Evolutionary conservation across 2,888 invertebrate species (phyloP), one percentile per base, ranked within the genome.

Genomic region (Meandrusa payeni): DNA sequence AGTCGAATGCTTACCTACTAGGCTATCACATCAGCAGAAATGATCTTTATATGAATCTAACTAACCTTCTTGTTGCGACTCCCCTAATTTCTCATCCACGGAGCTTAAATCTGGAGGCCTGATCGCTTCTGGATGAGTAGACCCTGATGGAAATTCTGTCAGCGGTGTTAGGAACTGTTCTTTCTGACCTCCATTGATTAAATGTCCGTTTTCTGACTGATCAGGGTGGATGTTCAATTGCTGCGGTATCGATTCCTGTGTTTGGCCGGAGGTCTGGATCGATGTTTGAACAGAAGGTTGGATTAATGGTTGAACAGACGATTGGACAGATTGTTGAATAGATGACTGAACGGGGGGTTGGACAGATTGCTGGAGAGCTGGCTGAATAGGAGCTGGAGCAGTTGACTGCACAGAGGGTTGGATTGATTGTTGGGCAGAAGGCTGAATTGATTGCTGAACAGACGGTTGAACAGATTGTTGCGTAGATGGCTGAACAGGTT

Each of bases 151-250:
- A 37, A 83, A 67, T 62, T 88, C 88, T 2, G 77, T 75, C 66
- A 87, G 52, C 13, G 88, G 88, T 10, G 88, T 88, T 42, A 77
- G 59, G 54, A 83, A 88, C 60, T 88, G 87, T 39, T 88, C 88
- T 50, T 79, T 85, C 32, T 69, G 72, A 0, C 56, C 54, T 2
- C 74, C 76, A 36, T 75, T 77, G 32, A 56, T 61, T 9, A 64
- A 59, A 32, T 64, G 67, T 1, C 72, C 73, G 32, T 79, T 76
- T 45, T 77, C 78, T 3, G 52, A 46, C 4, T 60, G 64, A 1
- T 81, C 79, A 1, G 69, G 51, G 1, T 63, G 61, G 5, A 83
- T 57, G 42, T 50, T 73, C 33, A 83, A 58, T 49, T 79, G 79
- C 44, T 81, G 78, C 0, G 76, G 70, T 3, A 64, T 59, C n/a